Percentiles rank a stretch among this genome's conserved stretches.
Conservation (phyloP, 2,113 vertebrate species). For the Prionailurus viverrinus region DNA sequence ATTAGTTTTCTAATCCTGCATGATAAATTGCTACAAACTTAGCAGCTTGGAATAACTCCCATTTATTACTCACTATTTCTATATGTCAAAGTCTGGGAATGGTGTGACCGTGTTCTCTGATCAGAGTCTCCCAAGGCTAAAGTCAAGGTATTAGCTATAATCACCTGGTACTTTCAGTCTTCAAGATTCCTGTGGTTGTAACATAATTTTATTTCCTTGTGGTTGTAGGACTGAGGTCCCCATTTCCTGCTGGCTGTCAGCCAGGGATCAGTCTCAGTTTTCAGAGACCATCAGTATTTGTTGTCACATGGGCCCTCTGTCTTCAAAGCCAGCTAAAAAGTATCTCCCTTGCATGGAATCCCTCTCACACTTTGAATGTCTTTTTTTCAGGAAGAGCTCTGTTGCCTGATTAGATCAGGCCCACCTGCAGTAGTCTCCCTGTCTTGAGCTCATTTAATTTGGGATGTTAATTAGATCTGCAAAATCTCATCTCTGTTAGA, state of each 20-base stretch:
- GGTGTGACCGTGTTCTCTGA: neutral
- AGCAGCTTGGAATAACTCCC: neutral
- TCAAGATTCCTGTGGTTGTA: neutral
- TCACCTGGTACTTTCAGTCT: neutral
- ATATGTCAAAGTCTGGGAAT: neutral
- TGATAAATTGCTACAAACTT: neutral
- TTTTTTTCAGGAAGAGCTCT: neutral
- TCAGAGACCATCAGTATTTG: neutral
- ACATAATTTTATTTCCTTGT: neutral
- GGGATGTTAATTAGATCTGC: neutral
- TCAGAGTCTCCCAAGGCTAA: neutral
- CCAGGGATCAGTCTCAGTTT: neutral
- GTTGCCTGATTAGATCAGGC: neutral
- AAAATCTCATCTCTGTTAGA: neutral
- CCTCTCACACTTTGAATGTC: neutral
- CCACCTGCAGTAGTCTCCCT: neutral
- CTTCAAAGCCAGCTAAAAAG: neutral
- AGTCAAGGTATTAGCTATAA: neutral
- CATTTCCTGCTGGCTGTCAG: neutral
- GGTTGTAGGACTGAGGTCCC: neutral
- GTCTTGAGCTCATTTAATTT: neutral
- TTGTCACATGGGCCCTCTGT: neutral
- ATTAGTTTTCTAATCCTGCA: neutral
- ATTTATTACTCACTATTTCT: neutral
- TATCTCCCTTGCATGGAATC: neutral